A percentile compares a stretch with the other conserved stretches of the same genome.
Conservation (phyloP, 2,113 vertebrate species). For the Melanerpes aurifrons region DNA sequence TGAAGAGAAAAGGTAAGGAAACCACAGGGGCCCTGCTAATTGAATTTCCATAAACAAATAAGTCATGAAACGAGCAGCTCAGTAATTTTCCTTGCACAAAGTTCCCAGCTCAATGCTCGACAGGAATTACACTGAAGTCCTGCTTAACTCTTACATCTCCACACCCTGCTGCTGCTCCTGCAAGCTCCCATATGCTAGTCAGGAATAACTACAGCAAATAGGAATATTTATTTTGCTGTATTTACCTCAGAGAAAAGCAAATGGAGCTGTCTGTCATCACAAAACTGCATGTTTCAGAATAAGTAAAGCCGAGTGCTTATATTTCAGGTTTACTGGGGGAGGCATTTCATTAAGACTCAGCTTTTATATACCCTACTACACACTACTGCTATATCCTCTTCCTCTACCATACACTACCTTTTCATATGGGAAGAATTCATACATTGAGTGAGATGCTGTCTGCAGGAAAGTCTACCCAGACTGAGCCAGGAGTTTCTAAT, state of each 20-base stretch:
- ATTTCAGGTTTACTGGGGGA: not conserved
- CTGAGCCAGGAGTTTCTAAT: not conserved
- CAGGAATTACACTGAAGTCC: constrained; percentile 60
- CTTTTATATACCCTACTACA: not conserved
- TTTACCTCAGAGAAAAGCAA: constrained; percentile 28
- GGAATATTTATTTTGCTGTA: not conserved
- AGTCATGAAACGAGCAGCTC: constrained; percentile 70
- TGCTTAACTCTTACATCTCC: constrained; percentile 62
- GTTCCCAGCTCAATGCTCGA: constrained; percentile 59
- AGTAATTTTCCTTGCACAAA: constrained; percentile 58
- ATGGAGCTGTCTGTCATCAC: not conserved
- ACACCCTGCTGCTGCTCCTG: not conserved
- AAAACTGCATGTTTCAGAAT: not conserved
- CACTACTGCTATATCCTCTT: not conserved
- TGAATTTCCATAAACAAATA: constrained; percentile 77
- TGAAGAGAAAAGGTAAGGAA: constrained; percentile 66
- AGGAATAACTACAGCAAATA: not conserved
- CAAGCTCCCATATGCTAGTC: not conserved
- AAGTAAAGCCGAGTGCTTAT: not conserved
- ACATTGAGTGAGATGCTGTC: not conserved
- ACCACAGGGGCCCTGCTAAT: constrained; percentile 63
- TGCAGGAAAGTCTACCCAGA: not conserved
- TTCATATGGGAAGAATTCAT: not conserved
- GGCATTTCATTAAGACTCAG: not conserved
- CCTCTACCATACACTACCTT: not conserved